These are phyloP conservation scores for Saccostrea glomerata DNA, from an alignment of 1,140 invertebrate species.

Conservation along the genomic window DNA sequence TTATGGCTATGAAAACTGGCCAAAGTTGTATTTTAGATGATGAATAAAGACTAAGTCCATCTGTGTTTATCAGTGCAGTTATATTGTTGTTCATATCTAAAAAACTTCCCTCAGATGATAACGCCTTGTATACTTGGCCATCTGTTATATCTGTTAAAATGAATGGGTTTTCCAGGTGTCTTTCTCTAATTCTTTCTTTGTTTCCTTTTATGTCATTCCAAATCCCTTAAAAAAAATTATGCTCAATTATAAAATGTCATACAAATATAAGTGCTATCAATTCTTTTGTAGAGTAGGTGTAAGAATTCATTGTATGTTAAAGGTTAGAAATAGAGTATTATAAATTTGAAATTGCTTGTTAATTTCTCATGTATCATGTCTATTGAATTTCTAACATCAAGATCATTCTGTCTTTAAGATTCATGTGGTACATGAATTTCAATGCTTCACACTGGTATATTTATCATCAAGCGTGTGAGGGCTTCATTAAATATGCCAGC, in stretches of 20 bases:
- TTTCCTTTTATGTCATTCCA: conserved; percentile 8
- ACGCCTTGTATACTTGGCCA: conserved; percentile 42
- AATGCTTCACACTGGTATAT: no score
- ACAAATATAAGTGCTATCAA: not conserved
- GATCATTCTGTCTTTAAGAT: no score
- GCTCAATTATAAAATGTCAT: not conserved
- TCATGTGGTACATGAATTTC: no score
- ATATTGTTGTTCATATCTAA: not conserved
- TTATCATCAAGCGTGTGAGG: no score
- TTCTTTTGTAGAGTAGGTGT: not conserved
- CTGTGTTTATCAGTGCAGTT: conserved; percentile 45
- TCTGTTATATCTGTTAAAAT: conserved; percentile 40
- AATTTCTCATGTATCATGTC: no score
- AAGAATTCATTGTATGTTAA: not conserved
- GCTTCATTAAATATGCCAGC: no score
- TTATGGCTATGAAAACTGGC: conserved; percentile 50
- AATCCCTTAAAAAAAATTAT: not conserved
- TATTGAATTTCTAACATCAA: no score
- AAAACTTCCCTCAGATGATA: conserved; percentile 17
- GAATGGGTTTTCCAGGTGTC: not conserved
- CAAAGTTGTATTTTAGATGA: conserved; percentile 47
- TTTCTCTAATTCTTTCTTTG: not conserved
- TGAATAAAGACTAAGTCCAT: not conserved
- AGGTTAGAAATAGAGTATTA: no score
- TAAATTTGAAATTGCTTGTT: no score